phyloP scores from a whole-genome alignment of 2,797 vertebrate genomes.

The Thaleichthys pacificus region DNA sequence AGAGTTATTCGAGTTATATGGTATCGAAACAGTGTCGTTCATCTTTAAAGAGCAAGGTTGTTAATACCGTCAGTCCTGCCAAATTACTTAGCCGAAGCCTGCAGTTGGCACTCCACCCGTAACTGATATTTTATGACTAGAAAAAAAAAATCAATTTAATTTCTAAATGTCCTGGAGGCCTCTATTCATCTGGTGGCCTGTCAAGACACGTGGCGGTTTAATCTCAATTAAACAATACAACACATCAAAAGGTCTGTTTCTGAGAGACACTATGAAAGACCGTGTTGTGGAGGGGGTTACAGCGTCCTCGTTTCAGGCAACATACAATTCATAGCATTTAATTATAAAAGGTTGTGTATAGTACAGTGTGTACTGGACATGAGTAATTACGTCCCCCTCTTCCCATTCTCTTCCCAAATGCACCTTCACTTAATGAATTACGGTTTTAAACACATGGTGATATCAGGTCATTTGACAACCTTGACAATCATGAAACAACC shows the following conservation, averaged over 20 bases:
- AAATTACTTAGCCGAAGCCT: constrained; percentile 48
- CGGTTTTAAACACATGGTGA: too few species aligned
- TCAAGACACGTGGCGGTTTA: constrained; percentile 35
- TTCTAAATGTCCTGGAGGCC: constrained; percentile 41
- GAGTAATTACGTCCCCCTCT: too few species aligned
- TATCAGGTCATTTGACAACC: too few species aligned
- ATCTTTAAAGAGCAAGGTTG: constrained; percentile 22
- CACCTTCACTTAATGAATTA: too few species aligned
- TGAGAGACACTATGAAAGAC: neutral
- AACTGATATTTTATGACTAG: constrained; percentile 23
- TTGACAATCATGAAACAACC: too few species aligned
- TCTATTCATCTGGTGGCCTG: constrained; percentile 39
- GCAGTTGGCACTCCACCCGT: constrained; percentile 38
- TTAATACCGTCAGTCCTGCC: constrained; percentile 44
- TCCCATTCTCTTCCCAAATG: too few species aligned
- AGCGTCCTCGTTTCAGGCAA: neutral
- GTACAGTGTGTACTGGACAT: too few species aligned
- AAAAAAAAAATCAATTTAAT: constrained; percentile 37
- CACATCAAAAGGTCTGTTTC: constrained; percentile 26
- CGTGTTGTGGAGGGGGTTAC: neutral
- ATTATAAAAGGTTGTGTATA: too few species aligned
- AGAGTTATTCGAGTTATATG: constrained; percentile 8
- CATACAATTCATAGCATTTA: too few species aligned
- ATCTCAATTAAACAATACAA: constrained; percentile 49
- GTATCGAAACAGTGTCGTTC: constrained; percentile 12